These are phyloP conservation scores for Indri indri DNA, from an alignment of 2,113 vertebrate genomes.

Conservation along the genomic window DNA sequence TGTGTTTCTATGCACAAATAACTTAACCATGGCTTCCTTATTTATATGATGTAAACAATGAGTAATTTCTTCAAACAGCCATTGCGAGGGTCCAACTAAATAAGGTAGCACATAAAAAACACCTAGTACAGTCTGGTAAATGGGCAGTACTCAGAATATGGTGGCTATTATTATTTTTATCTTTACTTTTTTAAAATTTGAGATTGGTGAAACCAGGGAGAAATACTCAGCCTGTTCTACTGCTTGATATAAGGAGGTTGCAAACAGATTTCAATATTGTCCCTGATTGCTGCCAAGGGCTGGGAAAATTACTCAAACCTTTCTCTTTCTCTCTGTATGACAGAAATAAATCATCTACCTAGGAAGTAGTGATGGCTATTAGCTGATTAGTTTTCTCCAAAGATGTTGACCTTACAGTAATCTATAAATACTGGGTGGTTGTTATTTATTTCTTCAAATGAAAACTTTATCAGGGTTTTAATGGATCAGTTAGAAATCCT, in stretches of 20 bases:
- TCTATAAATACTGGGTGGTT: slow-evolving; percentile 21
- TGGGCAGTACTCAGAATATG: not conserved
- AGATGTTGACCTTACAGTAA: slow-evolving; percentile 33
- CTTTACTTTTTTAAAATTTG: not conserved
- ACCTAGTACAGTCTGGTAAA: not conserved
- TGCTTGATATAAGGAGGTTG: not conserved
- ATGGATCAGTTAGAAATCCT: slow-evolving; percentile 15
- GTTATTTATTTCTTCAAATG: slow-evolving; percentile 33
- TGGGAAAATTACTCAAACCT: slow-evolving; percentile 35
- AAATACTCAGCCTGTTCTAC: not conserved
- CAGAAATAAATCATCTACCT: slow-evolving; percentile 21
- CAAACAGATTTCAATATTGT: not conserved
- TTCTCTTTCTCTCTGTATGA: not conserved
- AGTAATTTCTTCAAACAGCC: not conserved
- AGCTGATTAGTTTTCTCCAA: slow-evolving; percentile 52
- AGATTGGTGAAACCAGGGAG: not conserved
- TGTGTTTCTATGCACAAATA: not conserved
- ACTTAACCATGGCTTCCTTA: not conserved
- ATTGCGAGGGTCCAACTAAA: not conserved
- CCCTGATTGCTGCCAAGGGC: not conserved
- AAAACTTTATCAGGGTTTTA: slow-evolving; percentile 47
- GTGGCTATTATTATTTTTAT: not conserved
- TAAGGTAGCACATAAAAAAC: not conserved
- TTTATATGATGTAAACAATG: slow-evolving; percentile 13
- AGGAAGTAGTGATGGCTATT: not conserved